Percentiles rank a stretch among this genome's conserved stretches.
phyloP scores from a whole-genome alignment of 2,113 vertebrate species.

The Oenanthe oenanthe region DNA sequence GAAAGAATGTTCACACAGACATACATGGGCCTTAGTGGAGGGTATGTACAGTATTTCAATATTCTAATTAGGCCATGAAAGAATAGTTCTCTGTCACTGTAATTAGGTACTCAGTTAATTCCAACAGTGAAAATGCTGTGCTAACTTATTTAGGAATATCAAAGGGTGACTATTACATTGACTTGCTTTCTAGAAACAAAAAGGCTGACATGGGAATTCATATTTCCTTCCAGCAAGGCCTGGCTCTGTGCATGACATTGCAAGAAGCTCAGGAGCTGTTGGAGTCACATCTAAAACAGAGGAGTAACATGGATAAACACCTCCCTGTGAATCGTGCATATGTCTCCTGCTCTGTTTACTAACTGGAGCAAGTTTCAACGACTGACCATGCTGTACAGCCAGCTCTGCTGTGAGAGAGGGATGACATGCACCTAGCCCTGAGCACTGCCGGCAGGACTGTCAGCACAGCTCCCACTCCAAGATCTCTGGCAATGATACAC shows the following conservation, averaged over 20 bases:
- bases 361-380: neutral
- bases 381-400: neutral
- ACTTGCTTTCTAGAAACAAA: constrained; percentile 8
- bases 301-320: neutral
- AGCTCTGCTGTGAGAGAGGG: neutral
- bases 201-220: constrained; percentile 28
- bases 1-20: constrained; percentile 3
- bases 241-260: neutral
- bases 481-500: constrained; percentile 30
- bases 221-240: constrained; percentile 22
- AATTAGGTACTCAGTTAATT: constrained; percentile 61
- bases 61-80: constrained; percentile 61
- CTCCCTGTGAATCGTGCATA: neutral
- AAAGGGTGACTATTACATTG: constrained; percentile 54
- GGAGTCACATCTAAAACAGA: constrained; percentile 26
- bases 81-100: constrained; percentile 28
- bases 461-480: neutral
- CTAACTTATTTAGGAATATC: constrained; percentile 67
- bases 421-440: neutral
- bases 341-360: neutral
- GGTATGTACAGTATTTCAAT: constrained; percentile 50
- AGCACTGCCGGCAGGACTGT: neutral
- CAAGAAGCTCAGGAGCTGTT: constrained; percentile 2
- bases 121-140: neutral
- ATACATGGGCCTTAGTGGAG: constrained; percentile 8